phyloP scores from a whole-genome alignment of 1,140 invertebrate genomes.

The Euura lappo region DNA sequence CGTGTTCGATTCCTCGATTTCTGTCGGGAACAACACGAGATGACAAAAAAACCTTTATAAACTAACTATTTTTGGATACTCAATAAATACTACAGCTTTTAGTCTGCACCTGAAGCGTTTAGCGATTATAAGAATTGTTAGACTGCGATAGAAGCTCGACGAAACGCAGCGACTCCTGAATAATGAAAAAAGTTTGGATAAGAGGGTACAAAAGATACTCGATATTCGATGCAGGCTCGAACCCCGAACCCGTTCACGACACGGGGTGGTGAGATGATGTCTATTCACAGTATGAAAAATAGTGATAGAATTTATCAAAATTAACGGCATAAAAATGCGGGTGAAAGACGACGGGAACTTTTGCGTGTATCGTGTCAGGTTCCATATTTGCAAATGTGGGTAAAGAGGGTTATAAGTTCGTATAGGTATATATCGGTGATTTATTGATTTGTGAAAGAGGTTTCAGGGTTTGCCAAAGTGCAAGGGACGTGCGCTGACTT shows the following conservation, averaged over 20 bases:
- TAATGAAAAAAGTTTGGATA: too few relatives aligned
- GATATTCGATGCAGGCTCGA: neutral
- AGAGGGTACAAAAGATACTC: too few relatives aligned
- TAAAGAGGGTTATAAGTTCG: neutral
- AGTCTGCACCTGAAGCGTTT: slow-evolving; percentile 18
- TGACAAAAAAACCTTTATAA: neutral
- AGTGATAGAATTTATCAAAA: neutral
- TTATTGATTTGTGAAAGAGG: neutral
- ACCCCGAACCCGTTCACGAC: neutral
- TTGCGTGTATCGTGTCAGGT: neutral
- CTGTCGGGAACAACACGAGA: slow-evolving; percentile 58
- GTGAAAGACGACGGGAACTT: neutral
- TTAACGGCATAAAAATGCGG: neutral
- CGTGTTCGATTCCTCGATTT: slow-evolving; percentile 59
- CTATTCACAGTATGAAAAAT: neutral
- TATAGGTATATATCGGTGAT: neutral
- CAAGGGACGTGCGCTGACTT: neutral
- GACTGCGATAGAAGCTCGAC: too few relatives aligned
- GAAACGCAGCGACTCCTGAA: too few relatives aligned
- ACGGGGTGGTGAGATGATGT: neutral
- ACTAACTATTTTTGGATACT: too few relatives aligned
- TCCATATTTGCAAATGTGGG: too few relatives aligned
- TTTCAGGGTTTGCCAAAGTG: neutral
- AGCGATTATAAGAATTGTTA: too few relatives aligned
- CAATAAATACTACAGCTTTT: slow-evolving; percentile 32